Evolutionary conservation across 2,113 vertebrate genomes (phyloP).

Genomic region (Pterocles burchelli): DNA sequence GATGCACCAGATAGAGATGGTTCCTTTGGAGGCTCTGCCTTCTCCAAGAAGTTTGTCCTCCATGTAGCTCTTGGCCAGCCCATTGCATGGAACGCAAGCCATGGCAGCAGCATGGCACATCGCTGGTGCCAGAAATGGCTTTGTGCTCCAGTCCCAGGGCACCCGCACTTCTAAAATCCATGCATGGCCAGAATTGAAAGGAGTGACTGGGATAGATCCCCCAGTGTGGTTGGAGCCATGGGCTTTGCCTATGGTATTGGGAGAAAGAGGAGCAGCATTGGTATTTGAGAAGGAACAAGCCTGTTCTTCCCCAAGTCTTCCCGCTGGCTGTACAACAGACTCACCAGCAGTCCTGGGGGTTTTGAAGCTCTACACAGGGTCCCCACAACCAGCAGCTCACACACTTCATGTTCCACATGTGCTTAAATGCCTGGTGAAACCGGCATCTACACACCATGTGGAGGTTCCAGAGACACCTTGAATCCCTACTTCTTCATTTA

Average conservation of each 20-base stretch:
- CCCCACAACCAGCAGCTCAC: not conserved
- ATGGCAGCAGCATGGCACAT: not conserved
- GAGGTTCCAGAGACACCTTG: not conserved
- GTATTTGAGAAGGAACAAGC: not conserved
- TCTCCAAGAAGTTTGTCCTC: not conserved
- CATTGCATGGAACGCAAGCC: accelerated
- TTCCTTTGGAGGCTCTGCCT: not conserved
- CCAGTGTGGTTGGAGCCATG: too few species aligned
- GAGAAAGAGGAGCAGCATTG: not conserved
- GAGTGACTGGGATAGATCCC: not conserved
- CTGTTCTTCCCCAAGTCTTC: not conserved
- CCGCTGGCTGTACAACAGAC: accelerated
- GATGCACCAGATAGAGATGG: not conserved
- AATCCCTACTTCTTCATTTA: not conserved
- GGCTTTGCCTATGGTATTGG: not conserved
- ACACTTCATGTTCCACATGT: not conserved
- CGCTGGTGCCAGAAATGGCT: not conserved
- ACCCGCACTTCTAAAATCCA: not conserved
- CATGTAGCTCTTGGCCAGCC: not conserved
- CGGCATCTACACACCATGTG: not conserved
- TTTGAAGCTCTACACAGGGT: not conserved
- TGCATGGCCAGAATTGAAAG: not conserved
- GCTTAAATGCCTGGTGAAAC: not conserved
- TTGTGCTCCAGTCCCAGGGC: not conserved
- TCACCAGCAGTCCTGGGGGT: not conserved